Percentiles rank a stretch among this genome's conserved stretches.
Conservation (phyloP, 2,113 vertebrate genomes). For the Platycercus adscitus region DNA sequence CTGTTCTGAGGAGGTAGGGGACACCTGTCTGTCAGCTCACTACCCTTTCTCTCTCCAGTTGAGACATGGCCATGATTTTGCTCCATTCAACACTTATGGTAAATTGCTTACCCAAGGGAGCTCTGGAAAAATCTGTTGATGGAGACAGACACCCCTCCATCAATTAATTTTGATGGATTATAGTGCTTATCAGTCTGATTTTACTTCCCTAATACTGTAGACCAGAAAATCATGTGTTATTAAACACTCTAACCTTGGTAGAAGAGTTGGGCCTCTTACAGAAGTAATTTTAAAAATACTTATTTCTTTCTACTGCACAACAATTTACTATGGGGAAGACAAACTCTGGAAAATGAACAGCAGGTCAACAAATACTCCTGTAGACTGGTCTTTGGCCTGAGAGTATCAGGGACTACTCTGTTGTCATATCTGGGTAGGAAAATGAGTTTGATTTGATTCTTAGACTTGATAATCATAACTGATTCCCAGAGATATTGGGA, state of each 20-base stretch:
- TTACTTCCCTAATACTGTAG: background rate
- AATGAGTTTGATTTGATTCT: background rate
- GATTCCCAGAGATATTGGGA: background rate
- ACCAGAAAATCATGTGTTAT: background rate
- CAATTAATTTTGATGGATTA: background rate
- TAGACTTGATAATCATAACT: background rate
- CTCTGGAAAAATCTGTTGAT: slow-evolving; percentile 8
- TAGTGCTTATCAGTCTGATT: background rate
- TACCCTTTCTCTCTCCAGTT: background rate
- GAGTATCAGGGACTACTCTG: background rate
- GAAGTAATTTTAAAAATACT: background rate
- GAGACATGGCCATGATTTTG: slow-evolving; percentile 62
- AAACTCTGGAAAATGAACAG: background rate
- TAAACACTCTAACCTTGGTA: background rate
- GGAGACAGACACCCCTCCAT: background rate
- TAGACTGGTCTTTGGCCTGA: background rate
- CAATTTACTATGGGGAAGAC: background rate
- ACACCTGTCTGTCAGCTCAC: background rate
- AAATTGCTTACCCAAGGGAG: slow-evolving; percentile 17
- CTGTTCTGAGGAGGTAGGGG: background rate
- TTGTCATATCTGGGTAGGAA: background rate
- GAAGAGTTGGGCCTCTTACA: background rate
- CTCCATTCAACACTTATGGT: slow-evolving; percentile 53
- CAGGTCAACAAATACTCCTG: background rate
- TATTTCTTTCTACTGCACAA: background rate